These are phyloP conservation scores for Etheostoma spectabile DNA, from an alignment of 2,113 vertebrate genomes.

Conservation along the genomic window DNA sequence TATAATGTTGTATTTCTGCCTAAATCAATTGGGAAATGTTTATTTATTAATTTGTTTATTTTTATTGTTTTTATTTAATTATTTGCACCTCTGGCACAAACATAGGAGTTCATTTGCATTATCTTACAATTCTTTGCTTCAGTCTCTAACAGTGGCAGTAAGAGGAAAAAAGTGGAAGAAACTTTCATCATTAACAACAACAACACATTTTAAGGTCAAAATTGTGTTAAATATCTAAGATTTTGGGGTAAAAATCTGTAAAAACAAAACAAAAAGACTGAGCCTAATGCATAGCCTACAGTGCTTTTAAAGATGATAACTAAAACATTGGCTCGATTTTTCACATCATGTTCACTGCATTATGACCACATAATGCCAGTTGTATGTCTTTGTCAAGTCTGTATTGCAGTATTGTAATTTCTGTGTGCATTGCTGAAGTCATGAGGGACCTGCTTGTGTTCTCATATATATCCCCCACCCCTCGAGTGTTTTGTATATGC, in stretches of 20 bases:
- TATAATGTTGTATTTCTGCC: constrained; percentile 2
- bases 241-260: background rate
- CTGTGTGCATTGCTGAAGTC: constrained; percentile 1
- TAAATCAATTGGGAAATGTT: background rate
- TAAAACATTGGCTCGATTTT: background rate
- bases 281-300: background rate
- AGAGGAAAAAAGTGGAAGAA: too few relatives aligned
- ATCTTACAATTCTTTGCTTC: background rate
- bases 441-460: constrained; percentile 19
- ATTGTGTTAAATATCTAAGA: background rate
- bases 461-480: constrained; percentile 2
- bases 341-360: background rate
- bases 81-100: background rate
- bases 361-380: background rate
- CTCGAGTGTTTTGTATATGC: constrained; percentile 19
- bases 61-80: background rate
- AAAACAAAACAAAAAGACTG: background rate
- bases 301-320: background rate
- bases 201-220: background rate
- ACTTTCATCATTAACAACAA: too few relatives aligned
- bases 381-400: constrained; percentile 10
- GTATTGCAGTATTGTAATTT: constrained; percentile 9
- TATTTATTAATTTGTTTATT: background rate
- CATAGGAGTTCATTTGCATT: background rate
- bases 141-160: background rate